Conservation (phyloP, 2,888 invertebrate species). For the Rapana venosa region DNA sequence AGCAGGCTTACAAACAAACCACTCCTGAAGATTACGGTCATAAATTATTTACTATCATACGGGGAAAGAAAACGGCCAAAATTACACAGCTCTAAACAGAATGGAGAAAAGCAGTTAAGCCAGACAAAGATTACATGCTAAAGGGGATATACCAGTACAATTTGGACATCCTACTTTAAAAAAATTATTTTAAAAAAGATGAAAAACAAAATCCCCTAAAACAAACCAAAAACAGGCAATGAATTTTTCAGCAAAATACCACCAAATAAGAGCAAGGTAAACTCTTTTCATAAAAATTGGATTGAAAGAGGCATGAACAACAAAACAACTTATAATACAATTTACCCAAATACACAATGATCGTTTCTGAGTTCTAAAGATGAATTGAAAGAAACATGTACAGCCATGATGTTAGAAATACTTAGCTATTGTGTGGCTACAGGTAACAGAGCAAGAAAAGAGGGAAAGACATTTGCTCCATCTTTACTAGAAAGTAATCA, state of each 20-base stretch:
- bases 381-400: constrained; percentile 32
- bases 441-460: neutral
- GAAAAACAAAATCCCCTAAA: neutral
- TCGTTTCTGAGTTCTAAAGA: neutral
- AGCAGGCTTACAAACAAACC: neutral
- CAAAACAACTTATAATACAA: constrained; percentile 16
- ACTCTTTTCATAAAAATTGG: neutral
- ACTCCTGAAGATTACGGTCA: constrained; percentile 11
- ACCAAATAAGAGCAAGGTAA: constrained; percentile 8
- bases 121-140: neutral
- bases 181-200: neutral
- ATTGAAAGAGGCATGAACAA: constrained; percentile 21
- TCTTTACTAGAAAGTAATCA: neutral
- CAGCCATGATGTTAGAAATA: constrained; percentile 32
- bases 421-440: neutral
- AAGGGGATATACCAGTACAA: neutral
- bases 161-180: constrained; percentile 7
- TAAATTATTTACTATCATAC: constrained; percentile 31
- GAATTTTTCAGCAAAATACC: neutral
- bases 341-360: neutral
- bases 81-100: constrained; percentile 28
- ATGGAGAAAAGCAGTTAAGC: constrained; percentile 1
- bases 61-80: constrained; percentile 38
- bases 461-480: neutral
- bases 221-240: neutral